Percentiles rank a stretch among this genome's conserved stretches.
These are phyloP conservation scores for Ennomos fuscantarius DNA, from an alignment of 2,888 invertebrate genomes.

Conservation along the genomic window DNA sequence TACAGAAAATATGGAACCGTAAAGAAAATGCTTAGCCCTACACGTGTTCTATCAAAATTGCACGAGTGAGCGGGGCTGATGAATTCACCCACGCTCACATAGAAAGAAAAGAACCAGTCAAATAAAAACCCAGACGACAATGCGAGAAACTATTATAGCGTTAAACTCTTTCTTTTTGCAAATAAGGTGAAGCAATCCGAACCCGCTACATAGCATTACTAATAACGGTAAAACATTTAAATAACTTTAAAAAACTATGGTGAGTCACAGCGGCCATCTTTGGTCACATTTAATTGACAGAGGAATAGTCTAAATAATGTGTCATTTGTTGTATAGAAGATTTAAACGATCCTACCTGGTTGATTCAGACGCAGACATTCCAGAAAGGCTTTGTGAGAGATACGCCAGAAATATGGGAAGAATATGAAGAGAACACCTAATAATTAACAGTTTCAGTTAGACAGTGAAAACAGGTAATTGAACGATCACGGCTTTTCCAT, in stretches of 20 bases:
- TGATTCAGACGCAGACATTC: slow-evolving; percentile 4
- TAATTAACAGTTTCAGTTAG: too few relatives aligned
- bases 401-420: neutral
- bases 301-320: slow-evolving; percentile 61
- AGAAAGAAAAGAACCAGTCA: slow-evolving; percentile 28
- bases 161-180: slow-evolving; percentile 37
- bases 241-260: slow-evolving; percentile 51
- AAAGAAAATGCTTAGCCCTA: slow-evolving; percentile 5
- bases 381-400: neutral
- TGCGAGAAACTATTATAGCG: slow-evolving; percentile 32
- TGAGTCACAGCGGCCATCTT: slow-evolving; percentile 59
- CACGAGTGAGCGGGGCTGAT: slow-evolving; percentile 20
- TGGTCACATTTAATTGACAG: slow-evolving; percentile 73
- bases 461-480: too few relatives aligned
- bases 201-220: slow-evolving; percentile 33
- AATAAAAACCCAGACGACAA: slow-evolving; percentile 31
- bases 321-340: slow-evolving; percentile 46
- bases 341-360: slow-evolving; percentile 7
- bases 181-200: slow-evolving; percentile 33
- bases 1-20: neutral
- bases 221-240: slow-evolving; percentile 66
- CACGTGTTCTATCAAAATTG: slow-evolving; percentile 24
- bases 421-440: neutral
- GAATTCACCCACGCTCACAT: slow-evolving; percentile 18
- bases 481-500: too few relatives aligned